Conservation (phyloP, 2,113 vertebrate genomes). For the Apistogramma diplotaenia region DNA sequence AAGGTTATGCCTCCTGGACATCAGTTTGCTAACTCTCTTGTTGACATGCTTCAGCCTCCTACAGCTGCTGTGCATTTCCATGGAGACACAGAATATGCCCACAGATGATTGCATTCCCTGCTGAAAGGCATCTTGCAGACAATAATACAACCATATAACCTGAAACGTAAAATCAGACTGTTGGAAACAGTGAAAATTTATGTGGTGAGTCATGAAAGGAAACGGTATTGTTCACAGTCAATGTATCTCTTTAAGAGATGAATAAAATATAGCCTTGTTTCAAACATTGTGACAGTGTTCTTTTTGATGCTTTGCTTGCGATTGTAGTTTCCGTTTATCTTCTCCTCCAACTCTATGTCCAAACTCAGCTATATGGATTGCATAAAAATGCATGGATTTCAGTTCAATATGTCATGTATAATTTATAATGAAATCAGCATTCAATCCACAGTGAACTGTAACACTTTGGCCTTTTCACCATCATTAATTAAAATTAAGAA, state of each 20-base stretch:
- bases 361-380: background rate
- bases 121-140: slow-evolving; percentile 17
- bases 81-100: slow-evolving; percentile 56
- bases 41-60: slow-evolving; percentile 5
- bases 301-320: background rate
- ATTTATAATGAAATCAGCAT: background rate
- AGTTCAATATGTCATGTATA: background rate
- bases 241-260: background rate
- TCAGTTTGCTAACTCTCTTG: slow-evolving; percentile 3
- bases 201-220: background rate
- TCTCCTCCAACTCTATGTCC: background rate
- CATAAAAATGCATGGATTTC: background rate
- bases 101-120: slow-evolving; percentile 39
- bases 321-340: background rate
- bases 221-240: background rate
- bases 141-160: background rate
- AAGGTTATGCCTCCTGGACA: slow-evolving; percentile 25
- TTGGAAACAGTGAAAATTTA: background rate
- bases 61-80: slow-evolving; percentile 57
- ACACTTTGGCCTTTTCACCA: accelerated
- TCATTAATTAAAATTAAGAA: background rate
- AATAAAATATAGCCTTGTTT: background rate
- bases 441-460: background rate
- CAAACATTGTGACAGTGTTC: background rate
- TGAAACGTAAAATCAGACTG: slow-evolving; percentile 1